These are phyloP conservation scores for Cyanistes caeruleus DNA, from an alignment of 2,113 vertebrate species.

Conservation along the genomic window DNA sequence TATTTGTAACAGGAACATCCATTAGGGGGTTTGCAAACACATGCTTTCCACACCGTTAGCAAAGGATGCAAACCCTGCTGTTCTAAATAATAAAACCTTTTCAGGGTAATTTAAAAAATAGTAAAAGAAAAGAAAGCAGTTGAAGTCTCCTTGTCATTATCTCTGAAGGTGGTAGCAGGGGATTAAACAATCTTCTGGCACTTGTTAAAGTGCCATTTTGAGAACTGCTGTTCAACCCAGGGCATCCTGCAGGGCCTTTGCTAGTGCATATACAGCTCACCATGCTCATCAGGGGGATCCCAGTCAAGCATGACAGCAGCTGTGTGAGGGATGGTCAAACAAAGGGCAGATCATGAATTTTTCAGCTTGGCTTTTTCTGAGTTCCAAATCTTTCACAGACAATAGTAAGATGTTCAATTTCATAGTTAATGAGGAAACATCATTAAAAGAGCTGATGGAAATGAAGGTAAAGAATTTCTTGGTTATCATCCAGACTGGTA, in stretches of 20 bases:
- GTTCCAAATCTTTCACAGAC: slow-evolving; percentile 11
- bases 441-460: not conserved
- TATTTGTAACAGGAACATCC: not conserved
- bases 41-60: not conserved
- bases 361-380: not conserved
- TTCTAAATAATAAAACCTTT: not conserved
- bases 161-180: not conserved
- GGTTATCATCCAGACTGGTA: not conserved
- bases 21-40: not conserved
- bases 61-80: not conserved
- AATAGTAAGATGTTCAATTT: not conserved
- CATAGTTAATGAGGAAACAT: not conserved
- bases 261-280: not conserved
- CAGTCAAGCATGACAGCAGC: not conserved
- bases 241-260: not conserved
- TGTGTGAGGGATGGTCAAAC: not conserved
- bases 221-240: not conserved
- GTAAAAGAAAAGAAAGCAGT: not conserved
- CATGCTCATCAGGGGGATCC: not conserved
- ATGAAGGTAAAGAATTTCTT: not conserved
- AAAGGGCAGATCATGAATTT: slow-evolving; percentile 2
- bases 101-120: not conserved
- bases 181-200: not conserved
- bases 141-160: not conserved
- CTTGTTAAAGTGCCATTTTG: not conserved